A percentile compares a stretch with the other conserved stretches of the same genome.
Conservation (phyloP, 2,113 vertebrate genomes). For the Rhinichthys klamathensis region DNA sequence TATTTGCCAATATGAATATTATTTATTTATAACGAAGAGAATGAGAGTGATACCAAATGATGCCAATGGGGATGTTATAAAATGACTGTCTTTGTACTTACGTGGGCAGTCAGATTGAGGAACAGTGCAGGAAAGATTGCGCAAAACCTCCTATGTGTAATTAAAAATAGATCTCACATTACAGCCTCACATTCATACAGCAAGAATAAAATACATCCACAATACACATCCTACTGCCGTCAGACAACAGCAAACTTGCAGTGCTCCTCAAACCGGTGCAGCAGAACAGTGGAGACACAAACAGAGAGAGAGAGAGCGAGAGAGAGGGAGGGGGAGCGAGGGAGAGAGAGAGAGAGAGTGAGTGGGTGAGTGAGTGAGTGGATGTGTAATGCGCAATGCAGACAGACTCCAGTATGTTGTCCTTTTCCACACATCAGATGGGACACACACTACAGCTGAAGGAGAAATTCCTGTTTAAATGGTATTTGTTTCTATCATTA, state of each 20-base stretch:
- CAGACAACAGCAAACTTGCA: slow-evolving; percentile 14
- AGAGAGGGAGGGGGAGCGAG: background rate
- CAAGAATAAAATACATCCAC: slow-evolving; percentile 16
- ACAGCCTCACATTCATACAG: slow-evolving; percentile 31
- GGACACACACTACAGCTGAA: slow-evolving; percentile 28
- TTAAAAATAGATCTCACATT: slow-evolving; percentile 20
- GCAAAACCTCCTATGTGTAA: background rate
- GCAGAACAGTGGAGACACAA: slow-evolving; percentile 11
- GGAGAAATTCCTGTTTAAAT: background rate
- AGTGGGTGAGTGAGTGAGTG: slow-evolving; percentile 27
- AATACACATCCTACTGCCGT: slow-evolving; percentile 4
- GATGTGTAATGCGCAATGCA: slow-evolving; percentile 47
- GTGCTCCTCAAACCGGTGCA: slow-evolving; percentile 6
- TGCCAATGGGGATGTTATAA: background rate
- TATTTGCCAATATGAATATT: background rate
- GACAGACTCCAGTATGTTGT: slow-evolving; percentile 42
- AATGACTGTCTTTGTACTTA: slow-evolving; percentile 37
- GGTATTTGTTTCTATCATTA: background rate
- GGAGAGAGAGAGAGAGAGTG: background rate
- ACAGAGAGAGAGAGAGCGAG: background rate
- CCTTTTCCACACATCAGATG: slow-evolving; percentile 31
- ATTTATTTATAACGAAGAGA: background rate
- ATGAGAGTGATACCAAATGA: slow-evolving; percentile 11
- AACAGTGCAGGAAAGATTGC: background rate
- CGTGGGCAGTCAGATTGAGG: slow-evolving; percentile 27